Evolutionary conservation across 1,140 invertebrate species (phyloP), one percentile per base, ranked within the genome.

Genomic region (Brachionus sp.): DNA sequence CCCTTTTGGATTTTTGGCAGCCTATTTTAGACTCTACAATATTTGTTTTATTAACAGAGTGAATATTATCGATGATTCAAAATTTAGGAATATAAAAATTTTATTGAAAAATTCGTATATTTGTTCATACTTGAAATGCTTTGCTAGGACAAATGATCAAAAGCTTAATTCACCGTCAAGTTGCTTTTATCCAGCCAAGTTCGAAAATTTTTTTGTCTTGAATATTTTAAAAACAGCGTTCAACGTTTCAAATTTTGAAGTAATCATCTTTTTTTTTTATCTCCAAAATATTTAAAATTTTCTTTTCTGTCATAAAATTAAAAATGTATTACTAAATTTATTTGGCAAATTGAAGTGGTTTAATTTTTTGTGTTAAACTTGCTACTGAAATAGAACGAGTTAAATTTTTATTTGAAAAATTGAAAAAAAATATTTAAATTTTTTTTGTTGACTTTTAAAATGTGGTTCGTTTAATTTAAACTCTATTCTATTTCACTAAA

Each of bases 241-340:
- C 25, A 29, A 46, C 7, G 6, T 75, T 25, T 75, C 44, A 13
- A 75, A 44, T 25, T 46, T 75, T 75, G 70, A 75, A n/a, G 70
- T 75, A 82, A 91, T 90, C 83, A 70, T 25, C 57, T 83, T 19
- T 33, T 75, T 29, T 80, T 82, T n/a, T n/a, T n/a, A n/a, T n/a
- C n/a, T n/a, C n/a, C n/a, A n/a, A n/a, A n/a, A n/a, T n/a, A n/a
- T n/a, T n/a, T n/a, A n/a, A n/a, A n/a, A n/a, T n/a, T n/a, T n/a
- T n/a, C n/a, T n/a, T n/a, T n/a, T n/a, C n/a, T n/a, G n/a, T n/a
- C n/a, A n/a, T n/a, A n/a, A n/a, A n/a, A n/a, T n/a, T n/a, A n/a
- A n/a, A n/a, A n/a, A n/a, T n/a, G n/a, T n/a, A n/a, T n/a, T n/a
- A n/a, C n/a, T n/a, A n/a, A n/a, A n/a, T n/a, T n/a, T n/a, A n/a